A percentile compares a stretch with the other conserved stretches of the same genome.
These are phyloP conservation scores for Nannoperca obscura DNA, from an alignment of 2,797 vertebrate genomes.

Conservation along the genomic window DNA sequence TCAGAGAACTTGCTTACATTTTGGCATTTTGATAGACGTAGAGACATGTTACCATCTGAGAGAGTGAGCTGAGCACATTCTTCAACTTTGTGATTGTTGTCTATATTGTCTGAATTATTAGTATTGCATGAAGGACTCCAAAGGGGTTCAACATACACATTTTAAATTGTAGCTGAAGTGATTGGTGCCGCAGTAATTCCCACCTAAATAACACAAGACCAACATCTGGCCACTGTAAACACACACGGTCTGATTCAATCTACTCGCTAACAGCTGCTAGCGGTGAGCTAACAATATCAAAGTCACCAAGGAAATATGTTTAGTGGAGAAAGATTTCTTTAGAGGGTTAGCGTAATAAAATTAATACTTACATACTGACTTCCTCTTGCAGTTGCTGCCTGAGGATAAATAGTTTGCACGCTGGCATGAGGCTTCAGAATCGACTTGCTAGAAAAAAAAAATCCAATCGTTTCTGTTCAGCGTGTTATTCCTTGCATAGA, in stretches of 20 bases:
- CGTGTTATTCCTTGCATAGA: neutral
- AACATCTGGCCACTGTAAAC: constrained; percentile 12
- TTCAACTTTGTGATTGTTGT: neutral
- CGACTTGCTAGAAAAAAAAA: constrained; percentile 16
- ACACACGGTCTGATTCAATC: constrained; percentile 3
- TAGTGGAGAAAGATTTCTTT: constrained; percentile 28
- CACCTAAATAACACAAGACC: neutral
- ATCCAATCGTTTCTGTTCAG: constrained; percentile 23
- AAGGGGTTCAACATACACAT: neutral
- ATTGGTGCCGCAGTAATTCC: neutral
- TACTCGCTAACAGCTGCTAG: constrained; percentile 15
- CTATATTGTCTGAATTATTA: neutral
- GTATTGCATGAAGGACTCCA: neutral
- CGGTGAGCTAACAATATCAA: constrained; percentile 22
- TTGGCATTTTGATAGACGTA: neutral
- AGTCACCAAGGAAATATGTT: constrained; percentile 28
- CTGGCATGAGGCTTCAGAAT: neutral
- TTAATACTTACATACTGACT: constrained; percentile 15
- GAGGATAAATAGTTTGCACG: constrained; percentile 25
- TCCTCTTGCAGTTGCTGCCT: constrained; percentile 6
- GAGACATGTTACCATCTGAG: neutral
- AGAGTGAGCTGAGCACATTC: neutral
- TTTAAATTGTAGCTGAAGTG: neutral
- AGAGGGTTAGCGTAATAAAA: constrained; percentile 29
- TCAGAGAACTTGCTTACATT: neutral